phyloP scores from a whole-genome alignment of 2,888 invertebrate genomes.

The Dioctria rufipes region DNA sequence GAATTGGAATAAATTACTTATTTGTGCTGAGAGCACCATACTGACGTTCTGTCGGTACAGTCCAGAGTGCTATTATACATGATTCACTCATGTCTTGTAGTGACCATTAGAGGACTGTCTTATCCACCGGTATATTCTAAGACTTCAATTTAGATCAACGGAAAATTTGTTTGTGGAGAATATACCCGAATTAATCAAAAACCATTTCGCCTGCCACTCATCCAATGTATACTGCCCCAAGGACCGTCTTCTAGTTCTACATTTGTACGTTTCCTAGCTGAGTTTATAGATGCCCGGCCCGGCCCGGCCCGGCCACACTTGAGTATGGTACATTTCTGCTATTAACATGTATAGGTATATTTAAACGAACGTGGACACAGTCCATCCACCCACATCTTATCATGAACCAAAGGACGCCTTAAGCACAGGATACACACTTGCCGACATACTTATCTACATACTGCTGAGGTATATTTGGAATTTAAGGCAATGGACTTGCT shows the following conservation, averaged over 20 bases:
- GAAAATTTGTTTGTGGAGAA: constrained; percentile 58
- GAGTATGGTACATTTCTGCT: constrained; percentile 38
- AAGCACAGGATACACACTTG: constrained; percentile 59
- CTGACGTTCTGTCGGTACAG: background rate
- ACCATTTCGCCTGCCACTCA: constrained; percentile 63
- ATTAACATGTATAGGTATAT: constrained; percentile 58
- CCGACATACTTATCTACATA: constrained; percentile 50
- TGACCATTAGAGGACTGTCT: constrained; percentile 47
- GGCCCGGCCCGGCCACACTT: background rate
- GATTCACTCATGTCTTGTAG: constrained; percentile 47
- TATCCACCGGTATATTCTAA: constrained; percentile 52
- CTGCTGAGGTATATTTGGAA: constrained; percentile 31
- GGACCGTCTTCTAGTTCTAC: constrained; percentile 59
- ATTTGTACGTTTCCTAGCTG: constrained; percentile 57
- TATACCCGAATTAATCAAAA: constrained; percentile 63
- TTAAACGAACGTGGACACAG: constrained; percentile 58
- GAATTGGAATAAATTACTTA: constrained; percentile 45
- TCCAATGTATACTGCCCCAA: constrained; percentile 61
- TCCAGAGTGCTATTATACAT: constrained; percentile 23
- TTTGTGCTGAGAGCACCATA: constrained; percentile 28
- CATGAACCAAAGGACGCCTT: constrained; percentile 62
- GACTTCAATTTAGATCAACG: constrained; percentile 58
- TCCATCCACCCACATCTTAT: constrained; percentile 63
- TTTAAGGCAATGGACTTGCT: constrained; percentile 39
- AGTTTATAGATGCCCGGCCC: constrained; percentile 59